Base-by-base conservation (phyloP, 2,888 invertebrate genomes). In the Chrysolina americana region DNA sequence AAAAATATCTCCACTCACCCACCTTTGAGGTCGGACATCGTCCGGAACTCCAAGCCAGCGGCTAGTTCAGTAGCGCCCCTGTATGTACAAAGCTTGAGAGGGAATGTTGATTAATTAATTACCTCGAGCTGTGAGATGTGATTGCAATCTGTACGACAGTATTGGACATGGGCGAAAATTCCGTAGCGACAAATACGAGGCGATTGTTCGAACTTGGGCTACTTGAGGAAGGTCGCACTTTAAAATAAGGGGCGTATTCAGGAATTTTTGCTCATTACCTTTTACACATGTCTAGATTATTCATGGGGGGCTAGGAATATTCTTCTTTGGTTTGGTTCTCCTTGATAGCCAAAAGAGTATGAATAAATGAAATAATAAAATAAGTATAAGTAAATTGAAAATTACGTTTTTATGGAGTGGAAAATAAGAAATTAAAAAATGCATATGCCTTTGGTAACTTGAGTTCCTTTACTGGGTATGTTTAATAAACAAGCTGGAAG, bases 201-300 rank as follows among this genome's bases (percentile, higher is more conserved):
- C 59, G 47, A 68, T 74, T 63, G 62, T 68, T 77, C 84, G 85
- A 85, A 86, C 86, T 86, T 86, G 85, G 81, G 81, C 85, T 83
- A 85, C 85, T 85, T 86, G 66, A 73, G 81, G 83, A 85, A 86
- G 85, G 85, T 84, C 84, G 83, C 56, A 79, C 19, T 9, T 72
- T 74, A 70, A 17, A 59, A 50, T 28, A 5, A 66, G 66, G 50
- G 66, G n/a, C 66, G 66, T 50, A 66, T 50, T 66, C 0, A 48
- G 48, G 28, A 36, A 36, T 36, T 6, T 36, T 36, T 36, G 3
- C 6, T 36, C 8, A 6, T 36, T 8, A 6, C 36, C 0, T 8
- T 36, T 36, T 36, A 36, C n/a, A n/a, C 28, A 28, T 28, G 5
- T 28, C 5, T 3, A 28, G 5, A 28, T 28, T 28, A 28, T 28